Percentiles rank a stretch among this genome's conserved stretches.
Conservation (phyloP, 2,113 vertebrate species). For the Tetrax tetrax region DNA sequence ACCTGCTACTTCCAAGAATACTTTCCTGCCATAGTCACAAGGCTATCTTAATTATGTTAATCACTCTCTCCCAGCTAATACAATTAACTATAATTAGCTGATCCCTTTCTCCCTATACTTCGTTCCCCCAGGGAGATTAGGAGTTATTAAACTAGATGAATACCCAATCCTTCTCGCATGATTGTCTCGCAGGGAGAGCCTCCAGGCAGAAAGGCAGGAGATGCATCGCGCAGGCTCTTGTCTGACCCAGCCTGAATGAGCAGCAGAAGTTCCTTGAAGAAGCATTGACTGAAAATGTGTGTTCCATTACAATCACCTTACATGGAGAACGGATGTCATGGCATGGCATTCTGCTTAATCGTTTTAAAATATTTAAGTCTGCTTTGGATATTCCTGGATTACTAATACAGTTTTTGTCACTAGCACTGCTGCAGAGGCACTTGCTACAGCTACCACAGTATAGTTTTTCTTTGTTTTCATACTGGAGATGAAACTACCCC, state of each 20-base stretch:
- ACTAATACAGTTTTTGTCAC: background rate
- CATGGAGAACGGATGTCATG: background rate
- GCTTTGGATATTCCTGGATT: background rate
- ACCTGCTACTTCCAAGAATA: background rate
- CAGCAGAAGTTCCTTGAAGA: background rate
- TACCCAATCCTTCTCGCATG: background rate
- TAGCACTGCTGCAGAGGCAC: background rate
- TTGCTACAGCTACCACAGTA: background rate
- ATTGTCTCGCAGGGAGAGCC: background rate
- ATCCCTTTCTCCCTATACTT: constrained; percentile 16
- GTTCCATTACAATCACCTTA: background rate
- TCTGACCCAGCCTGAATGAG: background rate
- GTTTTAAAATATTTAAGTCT: background rate
- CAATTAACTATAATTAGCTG: constrained; percentile 51
- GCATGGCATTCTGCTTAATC: background rate
- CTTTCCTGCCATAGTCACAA: background rate
- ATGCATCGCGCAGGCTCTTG: background rate
- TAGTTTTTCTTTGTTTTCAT: background rate
- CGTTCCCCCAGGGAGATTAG: background rate
- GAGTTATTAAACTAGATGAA: constrained; percentile 24
- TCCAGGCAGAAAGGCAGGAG: background rate
- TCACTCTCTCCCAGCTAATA: constrained; percentile 26
- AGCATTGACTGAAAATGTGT: background rate
- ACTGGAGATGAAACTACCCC: background rate
- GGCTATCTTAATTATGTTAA: constrained; percentile 50